phyloP scores from a whole-genome alignment of 2,113 vertebrate genomes.

The Scomber colias region DNA sequence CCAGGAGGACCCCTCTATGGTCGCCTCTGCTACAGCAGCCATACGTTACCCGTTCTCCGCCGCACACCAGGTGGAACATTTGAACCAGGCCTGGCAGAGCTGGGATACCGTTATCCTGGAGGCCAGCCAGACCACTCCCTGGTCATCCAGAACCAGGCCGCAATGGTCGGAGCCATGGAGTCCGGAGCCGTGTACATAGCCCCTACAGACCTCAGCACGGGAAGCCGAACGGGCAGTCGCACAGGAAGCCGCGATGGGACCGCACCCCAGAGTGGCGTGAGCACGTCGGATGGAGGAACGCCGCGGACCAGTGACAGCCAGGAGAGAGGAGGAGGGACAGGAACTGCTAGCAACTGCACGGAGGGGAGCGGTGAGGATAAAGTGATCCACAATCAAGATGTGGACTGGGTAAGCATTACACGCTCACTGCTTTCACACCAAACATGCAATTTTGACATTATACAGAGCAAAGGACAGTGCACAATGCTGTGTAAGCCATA shows the following conservation, averaged over 20 bases:
- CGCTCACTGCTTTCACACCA: background rate
- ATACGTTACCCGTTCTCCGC: conserved; percentile 85
- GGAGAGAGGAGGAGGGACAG: conserved; percentile 73
- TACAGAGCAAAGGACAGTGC: background rate
- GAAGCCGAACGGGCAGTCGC: conserved; percentile 69
- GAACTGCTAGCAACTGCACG: conserved; percentile 72
- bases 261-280: conserved; percentile 71
- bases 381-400: conserved; percentile 75
- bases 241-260: conserved; percentile 75
- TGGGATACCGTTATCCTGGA: conserved; percentile 77
- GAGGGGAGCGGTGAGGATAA: conserved; percentile 78
- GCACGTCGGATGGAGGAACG: conserved; percentile 81
- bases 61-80: conserved; percentile 77
- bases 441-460: background rate
- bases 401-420: conserved; percentile 82
- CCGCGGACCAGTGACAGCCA: conserved; percentile 78
- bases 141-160: conserved; percentile 84
- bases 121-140: conserved; percentile 81
- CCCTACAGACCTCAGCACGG: conserved; percentile 67
- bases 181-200: conserved; percentile 74
- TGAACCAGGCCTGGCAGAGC: conserved; percentile 78
- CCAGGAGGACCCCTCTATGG: conserved; percentile 81
- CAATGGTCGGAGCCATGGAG: conserved; percentile 77
- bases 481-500: no score
- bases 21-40: conserved; percentile 85